These are phyloP conservation scores for Epirrita christyi DNA, from an alignment of 2,888 invertebrate genomes.

Conservation along the genomic window DNA sequence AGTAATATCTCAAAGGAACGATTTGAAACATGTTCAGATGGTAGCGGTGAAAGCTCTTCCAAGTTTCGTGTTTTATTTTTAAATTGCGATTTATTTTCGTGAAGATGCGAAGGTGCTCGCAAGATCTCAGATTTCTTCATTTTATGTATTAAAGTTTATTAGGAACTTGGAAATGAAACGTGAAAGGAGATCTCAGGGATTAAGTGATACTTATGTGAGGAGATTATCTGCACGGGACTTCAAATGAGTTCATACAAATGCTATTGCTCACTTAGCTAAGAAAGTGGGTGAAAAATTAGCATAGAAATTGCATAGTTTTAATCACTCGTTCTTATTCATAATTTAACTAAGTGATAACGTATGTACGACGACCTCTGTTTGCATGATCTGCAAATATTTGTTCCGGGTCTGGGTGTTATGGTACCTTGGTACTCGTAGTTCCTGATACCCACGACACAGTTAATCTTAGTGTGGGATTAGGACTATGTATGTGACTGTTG, in stretches of 20 bases:
- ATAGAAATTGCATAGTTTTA: not conserved
- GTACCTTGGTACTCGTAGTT: no score
- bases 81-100: constrained; percentile 72
- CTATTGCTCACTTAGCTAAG: not conserved
- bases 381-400: no score
- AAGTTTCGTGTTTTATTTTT: constrained; percentile 74
- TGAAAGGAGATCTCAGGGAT: constrained; percentile 36
- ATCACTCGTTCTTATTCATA: no score
- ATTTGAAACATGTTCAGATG: constrained; percentile 75
- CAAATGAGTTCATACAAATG: not conserved
- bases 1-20: constrained; percentile 64
- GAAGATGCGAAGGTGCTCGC: constrained; percentile 51
- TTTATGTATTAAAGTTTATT: constrained; percentile 49
- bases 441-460: no score
- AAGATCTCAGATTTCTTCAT: constrained; percentile 46
- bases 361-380: no score
- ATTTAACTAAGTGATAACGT: no score
- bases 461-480: no score
- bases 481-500: no score
- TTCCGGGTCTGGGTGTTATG: no score
- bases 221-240: constrained; percentile 15
- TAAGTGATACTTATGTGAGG: constrained; percentile 24
- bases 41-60: constrained; percentile 77
- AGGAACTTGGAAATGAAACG: constrained; percentile 49
- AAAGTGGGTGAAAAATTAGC: no score